These are phyloP conservation scores for Solea solea DNA, from an alignment of 2,113 vertebrate genomes.

Conservation along the genomic window DNA sequence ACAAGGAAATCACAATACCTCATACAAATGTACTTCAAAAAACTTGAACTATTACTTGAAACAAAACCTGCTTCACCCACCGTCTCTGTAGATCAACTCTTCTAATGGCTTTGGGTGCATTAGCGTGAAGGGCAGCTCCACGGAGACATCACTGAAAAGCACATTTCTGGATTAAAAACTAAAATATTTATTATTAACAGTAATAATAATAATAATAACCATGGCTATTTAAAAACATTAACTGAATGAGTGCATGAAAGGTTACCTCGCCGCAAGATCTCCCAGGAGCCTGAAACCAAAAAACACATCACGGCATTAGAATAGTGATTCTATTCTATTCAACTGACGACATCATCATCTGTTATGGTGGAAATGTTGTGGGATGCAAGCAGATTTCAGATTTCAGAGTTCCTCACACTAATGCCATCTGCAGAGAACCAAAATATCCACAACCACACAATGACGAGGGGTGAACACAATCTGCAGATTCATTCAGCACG, in stretches of 20 bases:
- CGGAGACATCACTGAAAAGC: conserved; percentile 88
- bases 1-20: too few relatives aligned
- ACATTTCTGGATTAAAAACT: background rate
- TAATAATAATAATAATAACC: too few relatives aligned
- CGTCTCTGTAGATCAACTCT: conserved; percentile 85
- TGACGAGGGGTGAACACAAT: too few relatives aligned
- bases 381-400: too few relatives aligned
- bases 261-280: conserved; percentile 95
- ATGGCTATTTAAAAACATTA: too few relatives aligned
- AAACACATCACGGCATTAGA: conserved; percentile 19
- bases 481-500: too few relatives aligned
- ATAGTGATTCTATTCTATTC: background rate
- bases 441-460: too few relatives aligned
- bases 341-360: background rate
- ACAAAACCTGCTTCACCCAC: conserved; percentile 65
- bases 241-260: background rate
- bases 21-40: too few relatives aligned
- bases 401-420: too few relatives aligned
- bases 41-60: too few relatives aligned
- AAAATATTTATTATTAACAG: background rate
- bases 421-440: too few relatives aligned
- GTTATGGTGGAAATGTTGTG: too few relatives aligned
- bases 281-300: conserved; percentile 84
- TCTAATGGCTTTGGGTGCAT: conserved; percentile 96
- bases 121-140: conserved; percentile 94